Percentiles rank a stretch among this genome's conserved stretches.
Evolutionary conservation across 2,888 invertebrate species (phyloP).

Genomic region (Homarus gammarus): DNA sequence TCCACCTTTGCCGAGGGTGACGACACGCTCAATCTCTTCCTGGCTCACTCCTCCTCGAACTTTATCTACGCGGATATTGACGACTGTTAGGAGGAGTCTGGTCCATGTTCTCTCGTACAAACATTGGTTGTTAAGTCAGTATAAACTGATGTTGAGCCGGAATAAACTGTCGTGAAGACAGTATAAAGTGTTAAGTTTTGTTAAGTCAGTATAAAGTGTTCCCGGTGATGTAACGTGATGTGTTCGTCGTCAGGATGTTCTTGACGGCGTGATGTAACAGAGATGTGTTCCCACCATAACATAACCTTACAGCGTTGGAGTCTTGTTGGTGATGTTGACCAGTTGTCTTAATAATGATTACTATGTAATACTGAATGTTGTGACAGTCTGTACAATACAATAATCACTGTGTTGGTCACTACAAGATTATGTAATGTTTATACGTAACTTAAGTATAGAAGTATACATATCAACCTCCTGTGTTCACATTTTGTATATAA

Average conservation of each 20-base stretch:
- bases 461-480: conserved; percentile 68
- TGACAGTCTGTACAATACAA: conserved; percentile 44
- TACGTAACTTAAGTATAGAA: conserved; percentile 60
- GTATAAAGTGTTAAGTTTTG: not conserved
- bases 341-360: not conserved
- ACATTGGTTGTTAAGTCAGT: not conserved
- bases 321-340: conserved; percentile 15
- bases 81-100: conserved; percentile 41
- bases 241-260: too few species aligned
- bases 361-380: not conserved
- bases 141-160: too few species aligned
- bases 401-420: conserved; percentile 50
- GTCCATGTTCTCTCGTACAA: too few species aligned
- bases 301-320: conserved; percentile 31
- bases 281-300: too few species aligned
- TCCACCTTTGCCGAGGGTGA: conserved; percentile 71
- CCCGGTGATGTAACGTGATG: too few species aligned
- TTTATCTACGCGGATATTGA: conserved; percentile 71
- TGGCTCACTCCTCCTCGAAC: conserved; percentile 71
- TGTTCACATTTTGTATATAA: conserved; percentile 64
- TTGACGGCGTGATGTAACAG: too few species aligned
- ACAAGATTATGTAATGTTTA: conserved; percentile 47
- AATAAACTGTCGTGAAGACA: too few species aligned
- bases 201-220: too few species aligned
- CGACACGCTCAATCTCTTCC: conserved; percentile 72